Evolutionary conservation across 2,113 vertebrate genomes (phyloP), one percentile per base, ranked within the genome.

Genomic region (Cavia aperea): DNA sequence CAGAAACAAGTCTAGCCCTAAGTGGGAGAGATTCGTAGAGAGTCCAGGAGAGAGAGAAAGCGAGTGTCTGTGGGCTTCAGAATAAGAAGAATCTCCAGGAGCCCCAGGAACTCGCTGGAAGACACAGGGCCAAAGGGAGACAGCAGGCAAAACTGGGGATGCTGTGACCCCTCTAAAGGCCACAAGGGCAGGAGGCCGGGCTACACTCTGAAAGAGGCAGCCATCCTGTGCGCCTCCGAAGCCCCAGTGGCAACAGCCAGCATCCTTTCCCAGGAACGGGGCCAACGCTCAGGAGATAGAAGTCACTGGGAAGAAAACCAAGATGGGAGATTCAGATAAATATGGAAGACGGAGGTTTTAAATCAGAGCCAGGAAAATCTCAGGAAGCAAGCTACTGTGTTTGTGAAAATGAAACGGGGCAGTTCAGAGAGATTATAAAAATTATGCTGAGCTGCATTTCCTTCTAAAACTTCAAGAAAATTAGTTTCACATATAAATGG

Each of bases 401-500:
- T 19, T 63, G 33, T 78, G 72, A 63, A 81, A 85, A 84, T 33
- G 14, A 63, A 29, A 86, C 13, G 19, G 58, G 66, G 33, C 65
- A 46, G 51, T 8, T 81, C 58, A 6, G 7, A 11, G 36, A 62
- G 62, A 82, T n/a, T 2, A 88, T 54, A 83, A 70, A 81, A 88
- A 51, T 60, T 85, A 66, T 46, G 77, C 77, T 16, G 2, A 92
- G 54, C 11, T 63, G 26, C 29, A n/a, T n/a, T 58, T 94, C 81
- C 77, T 86, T 86, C 78, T 68, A 43, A 58, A 94, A 75, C 21
- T 16, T 70, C 58, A 81, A n/a, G 77, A 78, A 62, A 58, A 93
- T n/a, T 33, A 68, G 75, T 84, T 89, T 93, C 88, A 81, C 16
- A 66, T 66, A 81, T 88, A 94, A 86, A 58, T 85, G 85, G 77